Evolutionary conservation across 1,140 invertebrate species (phyloP), one percentile per base, ranked within the genome.

Genomic region (Conus ventricosus): DNA sequence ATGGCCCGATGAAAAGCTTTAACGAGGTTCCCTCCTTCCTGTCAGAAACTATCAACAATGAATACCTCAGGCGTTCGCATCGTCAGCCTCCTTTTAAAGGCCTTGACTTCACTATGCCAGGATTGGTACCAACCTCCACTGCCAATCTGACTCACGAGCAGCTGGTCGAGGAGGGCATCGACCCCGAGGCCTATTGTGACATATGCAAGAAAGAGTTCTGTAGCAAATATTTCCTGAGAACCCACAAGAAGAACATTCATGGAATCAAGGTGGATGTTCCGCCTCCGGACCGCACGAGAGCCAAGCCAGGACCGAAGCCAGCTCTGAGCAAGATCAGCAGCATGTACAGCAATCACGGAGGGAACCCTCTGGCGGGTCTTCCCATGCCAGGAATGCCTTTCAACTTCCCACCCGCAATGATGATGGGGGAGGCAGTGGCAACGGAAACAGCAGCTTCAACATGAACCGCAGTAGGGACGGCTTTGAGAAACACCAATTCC

Each of bases 121-220:
- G 81, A 20, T 85, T 88, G 60, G 88, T 71, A 5, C 57, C 83
- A 7, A 78, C 89, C 54, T 76, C 92, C 83, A 57, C 92, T 53
- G 93, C 93, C 81, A 92, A 92, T 88, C 92, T 93, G 57, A 92
- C 92, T 60, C 90, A 93, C 82, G 92, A 94, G 55, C 94, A 95
- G 78, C 91, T 95, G 15, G 92, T 95, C 0, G 95, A 95, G 90
- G 92, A 95, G 91, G 94, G 94, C 63, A 95, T 95, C 90, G 95
- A 99, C 95, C 98, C 98, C 2, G 98, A 99, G 95, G 98, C 99
- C 4, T 99, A 99, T 94, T 99, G 98, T 94, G 95, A 95, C 89
- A 93, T 96, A 53, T 97, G 96, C 92, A 95, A 96, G 88, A 95
- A 96, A 88, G 96, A 96, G 89, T 96, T 96, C 89, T 96, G 96